Percentiles rank a stretch among this genome's conserved stretches.
Conservation (phyloP, 2,797 vertebrate genomes). For the Anisognathus igniventris region DNA sequence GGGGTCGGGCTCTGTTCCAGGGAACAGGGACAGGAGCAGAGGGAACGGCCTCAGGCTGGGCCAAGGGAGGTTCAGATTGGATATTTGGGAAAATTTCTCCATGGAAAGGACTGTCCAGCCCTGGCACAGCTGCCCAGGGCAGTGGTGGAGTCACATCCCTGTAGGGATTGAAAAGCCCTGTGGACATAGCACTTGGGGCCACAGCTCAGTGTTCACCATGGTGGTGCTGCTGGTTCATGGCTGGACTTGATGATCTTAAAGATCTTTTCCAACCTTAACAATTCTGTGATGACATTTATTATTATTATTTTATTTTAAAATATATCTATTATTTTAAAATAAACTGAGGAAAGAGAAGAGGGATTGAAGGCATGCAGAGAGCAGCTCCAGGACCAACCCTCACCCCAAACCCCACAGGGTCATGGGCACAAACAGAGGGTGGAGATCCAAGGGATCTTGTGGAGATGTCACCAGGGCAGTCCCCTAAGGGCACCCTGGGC, state of each 20-base stretch:
- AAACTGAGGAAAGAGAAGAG: background rate
- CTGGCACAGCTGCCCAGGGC: background rate
- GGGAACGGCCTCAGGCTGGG: background rate
- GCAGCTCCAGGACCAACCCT: background rate
- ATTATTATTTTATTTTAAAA: background rate
- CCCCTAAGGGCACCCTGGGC: background rate
- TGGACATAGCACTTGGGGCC: background rate
- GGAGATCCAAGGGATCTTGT: background rate
- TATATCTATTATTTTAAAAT: background rate
- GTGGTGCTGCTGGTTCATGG: background rate
- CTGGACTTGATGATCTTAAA: background rate
- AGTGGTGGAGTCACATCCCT: background rate
- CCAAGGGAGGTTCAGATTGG: rapidly evolving
- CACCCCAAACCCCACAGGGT: background rate
- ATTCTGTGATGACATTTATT: background rate
- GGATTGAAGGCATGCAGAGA: background rate
- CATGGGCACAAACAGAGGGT: background rate
- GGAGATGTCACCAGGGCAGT: background rate
- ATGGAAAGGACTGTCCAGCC: rapidly evolving
- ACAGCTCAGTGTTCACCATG: background rate
- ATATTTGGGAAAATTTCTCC: background rate
- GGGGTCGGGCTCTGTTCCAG: too few species aligned
- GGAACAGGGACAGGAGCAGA: too few species aligned
- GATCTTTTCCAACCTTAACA: background rate
- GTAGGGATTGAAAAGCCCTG: background rate